Evolutionary conservation across 1,140 invertebrate genomes (phyloP).

Genomic region (Drosophila leontia): DNA sequence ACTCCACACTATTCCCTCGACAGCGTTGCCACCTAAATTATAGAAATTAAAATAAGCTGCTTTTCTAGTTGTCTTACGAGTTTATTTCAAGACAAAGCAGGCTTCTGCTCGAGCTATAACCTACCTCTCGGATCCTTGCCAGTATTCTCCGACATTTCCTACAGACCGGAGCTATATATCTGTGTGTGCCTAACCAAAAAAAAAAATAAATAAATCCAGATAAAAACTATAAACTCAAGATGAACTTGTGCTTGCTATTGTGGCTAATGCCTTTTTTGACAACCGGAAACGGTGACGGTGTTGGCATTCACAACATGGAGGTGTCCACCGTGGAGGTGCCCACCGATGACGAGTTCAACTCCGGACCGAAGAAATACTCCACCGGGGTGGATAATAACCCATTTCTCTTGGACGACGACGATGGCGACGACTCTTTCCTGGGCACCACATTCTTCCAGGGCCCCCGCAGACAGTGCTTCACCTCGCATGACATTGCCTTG

Average conservation of each 20-base stretch:
- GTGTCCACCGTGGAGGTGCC: conserved; percentile 60
- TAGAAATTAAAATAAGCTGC: too few species aligned
- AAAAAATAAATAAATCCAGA: background rate
- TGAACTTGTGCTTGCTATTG: conserved; percentile 70
- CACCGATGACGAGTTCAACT: conserved; percentile 48
- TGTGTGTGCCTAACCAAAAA: background rate
- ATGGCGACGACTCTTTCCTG: conserved; percentile 37
- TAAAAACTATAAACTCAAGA: conserved; percentile 17
- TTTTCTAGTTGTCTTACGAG: too few species aligned
- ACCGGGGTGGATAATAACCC: background rate
- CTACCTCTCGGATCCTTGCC: background rate
- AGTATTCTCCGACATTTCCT: background rate
- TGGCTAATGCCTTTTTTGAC: conserved; percentile 59
- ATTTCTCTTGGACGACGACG: background rate
- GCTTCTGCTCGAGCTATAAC: too few species aligned
- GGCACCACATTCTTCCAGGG: conserved; percentile 75
- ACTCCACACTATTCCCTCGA: too few species aligned
- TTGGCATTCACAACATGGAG: conserved; percentile 62
- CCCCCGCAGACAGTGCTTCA: conserved; percentile 66
- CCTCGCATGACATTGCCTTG: conserved; percentile 67
- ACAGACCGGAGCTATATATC: background rate
- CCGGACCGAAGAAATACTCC: conserved; percentile 39
- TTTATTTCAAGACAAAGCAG: too few species aligned
- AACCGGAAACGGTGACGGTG: conserved; percentile 45
- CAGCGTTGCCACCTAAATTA: too few species aligned